phyloP scores from a whole-genome alignment of 2,797 vertebrate genomes.

The Smutsia temminckii region DNA sequence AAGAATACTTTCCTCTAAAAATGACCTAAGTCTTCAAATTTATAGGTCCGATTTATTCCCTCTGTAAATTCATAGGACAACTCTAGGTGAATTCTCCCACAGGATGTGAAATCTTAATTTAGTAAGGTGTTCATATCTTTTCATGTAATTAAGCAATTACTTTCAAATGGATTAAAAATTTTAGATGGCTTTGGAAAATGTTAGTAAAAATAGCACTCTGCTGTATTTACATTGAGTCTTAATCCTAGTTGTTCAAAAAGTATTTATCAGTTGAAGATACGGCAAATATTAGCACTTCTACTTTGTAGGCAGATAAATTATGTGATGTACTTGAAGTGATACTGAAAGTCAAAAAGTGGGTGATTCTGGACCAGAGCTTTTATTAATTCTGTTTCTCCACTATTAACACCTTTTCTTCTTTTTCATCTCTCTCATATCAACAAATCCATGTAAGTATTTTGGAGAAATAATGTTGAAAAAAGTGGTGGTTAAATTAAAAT shows the following conservation, averaged over 20 bases:
- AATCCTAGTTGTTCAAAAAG: constrained; percentile 21
- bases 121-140: constrained; percentile 57
- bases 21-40: constrained; percentile 59
- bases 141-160: constrained; percentile 75
- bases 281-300: constrained; percentile 61
- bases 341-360: not conserved
- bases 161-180: constrained; percentile 69
- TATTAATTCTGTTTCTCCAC: not conserved
- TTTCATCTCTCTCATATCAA: constrained; percentile 28
- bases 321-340: not conserved
- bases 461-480: not conserved
- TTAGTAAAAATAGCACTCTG: constrained; percentile 47
- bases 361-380: not conserved
- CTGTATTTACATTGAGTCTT: not conserved
- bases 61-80: constrained; percentile 44
- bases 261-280: constrained; percentile 43
- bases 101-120: constrained; percentile 59
- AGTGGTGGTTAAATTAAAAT: not conserved
- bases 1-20: no score
- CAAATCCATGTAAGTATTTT: constrained; percentile 33
- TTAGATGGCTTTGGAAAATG: constrained; percentile 62
- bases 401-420: not conserved
- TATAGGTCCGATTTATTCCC: constrained; percentile 53
- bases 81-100: constrained; percentile 44
- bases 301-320: constrained; percentile 40